phyloP scores from a whole-genome alignment of 2,113 vertebrate species.

The Entomyzon cyanotis region DNA sequence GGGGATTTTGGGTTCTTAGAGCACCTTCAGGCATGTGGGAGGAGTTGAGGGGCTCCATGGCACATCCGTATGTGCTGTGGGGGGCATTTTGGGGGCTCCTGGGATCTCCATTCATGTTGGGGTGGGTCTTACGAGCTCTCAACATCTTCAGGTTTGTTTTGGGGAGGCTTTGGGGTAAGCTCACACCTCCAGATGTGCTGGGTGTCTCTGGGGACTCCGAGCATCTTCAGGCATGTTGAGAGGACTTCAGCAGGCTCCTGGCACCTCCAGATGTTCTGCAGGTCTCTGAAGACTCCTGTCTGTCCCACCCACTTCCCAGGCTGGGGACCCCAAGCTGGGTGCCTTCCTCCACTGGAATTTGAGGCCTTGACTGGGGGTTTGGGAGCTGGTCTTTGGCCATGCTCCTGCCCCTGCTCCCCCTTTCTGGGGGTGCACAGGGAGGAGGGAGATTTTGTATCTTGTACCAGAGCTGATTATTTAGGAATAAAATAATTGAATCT shows the following conservation, averaged over 20 bases:
- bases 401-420: not conserved
- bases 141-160: not conserved
- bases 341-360: not conserved
- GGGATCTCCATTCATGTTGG: not conserved
- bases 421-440: not conserved
- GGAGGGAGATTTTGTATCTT: constrained; percentile 31
- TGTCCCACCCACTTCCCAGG: not conserved
- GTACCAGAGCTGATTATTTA: constrained; percentile 4
- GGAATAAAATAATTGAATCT: constrained; percentile 30
- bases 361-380: constrained; percentile 28
- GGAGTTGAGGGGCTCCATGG: not conserved
- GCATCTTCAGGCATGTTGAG: not conserved
- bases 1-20: not conserved
- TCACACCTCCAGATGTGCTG: not conserved
- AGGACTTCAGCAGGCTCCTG: not conserved
- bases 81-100: not conserved
- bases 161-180: not conserved
- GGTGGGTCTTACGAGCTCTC: not conserved
- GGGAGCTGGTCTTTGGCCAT: not conserved
- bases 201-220: not conserved
- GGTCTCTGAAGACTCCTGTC: not conserved
- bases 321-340: not conserved
- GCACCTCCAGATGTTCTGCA: not conserved
- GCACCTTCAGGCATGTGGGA: not conserved
- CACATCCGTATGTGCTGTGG: not conserved